These are phyloP conservation scores for Erpetoichthys calabaricus DNA, from an alignment of 2,797 vertebrate species.

Conservation along the genomic window DNA sequence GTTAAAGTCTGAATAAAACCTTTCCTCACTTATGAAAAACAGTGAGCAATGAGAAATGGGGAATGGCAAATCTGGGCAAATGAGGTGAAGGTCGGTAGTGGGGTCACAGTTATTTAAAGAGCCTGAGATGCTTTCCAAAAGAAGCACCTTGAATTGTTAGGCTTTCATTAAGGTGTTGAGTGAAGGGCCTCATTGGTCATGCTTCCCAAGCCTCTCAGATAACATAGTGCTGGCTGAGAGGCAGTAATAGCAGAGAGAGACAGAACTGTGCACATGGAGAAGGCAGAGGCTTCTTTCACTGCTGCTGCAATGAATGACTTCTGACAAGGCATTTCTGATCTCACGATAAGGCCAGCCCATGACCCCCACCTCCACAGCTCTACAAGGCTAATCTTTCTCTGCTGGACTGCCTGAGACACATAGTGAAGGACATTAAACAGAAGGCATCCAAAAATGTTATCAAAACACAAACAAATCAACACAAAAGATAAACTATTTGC, in stretches of 20 bases:
- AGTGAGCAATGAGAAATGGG: too few relatives aligned
- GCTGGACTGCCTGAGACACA: conserved; percentile 41
- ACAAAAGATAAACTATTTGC: conserved; percentile 52
- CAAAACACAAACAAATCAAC: conserved; percentile 54
- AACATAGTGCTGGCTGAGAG: conserved; percentile 49
- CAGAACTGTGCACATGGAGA: conserved; percentile 39
- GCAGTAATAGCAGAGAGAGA: conserved; percentile 21
- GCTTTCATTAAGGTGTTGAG: conserved; percentile 93
- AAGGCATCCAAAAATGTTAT: conserved; percentile 46
- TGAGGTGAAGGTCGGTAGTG: too few relatives aligned
- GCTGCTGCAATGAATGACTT: conserved; percentile 64
- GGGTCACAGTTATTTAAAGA: too few relatives aligned
- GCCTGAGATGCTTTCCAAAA: conserved; percentile 49
- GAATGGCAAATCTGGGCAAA: too few relatives aligned
- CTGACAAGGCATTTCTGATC: conserved; percentile 74
- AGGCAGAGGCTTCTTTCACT: conserved; percentile 50
- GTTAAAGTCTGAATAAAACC: too few relatives aligned
- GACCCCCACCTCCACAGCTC: conserved; percentile 33
- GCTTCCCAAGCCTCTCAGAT: conserved; percentile 99
- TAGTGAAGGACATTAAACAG: conserved; percentile 70
- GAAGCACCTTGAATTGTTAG: conserved; percentile 78
- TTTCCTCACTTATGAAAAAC: too few relatives aligned
- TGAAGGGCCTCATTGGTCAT: conserved; percentile 75
- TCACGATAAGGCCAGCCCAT: conserved; percentile 66
- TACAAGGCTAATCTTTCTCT: conserved; percentile 54